phyloP scores from a whole-genome alignment of 2,888 invertebrate genomes.

The Dasysyrphus tricinctus region DNA sequence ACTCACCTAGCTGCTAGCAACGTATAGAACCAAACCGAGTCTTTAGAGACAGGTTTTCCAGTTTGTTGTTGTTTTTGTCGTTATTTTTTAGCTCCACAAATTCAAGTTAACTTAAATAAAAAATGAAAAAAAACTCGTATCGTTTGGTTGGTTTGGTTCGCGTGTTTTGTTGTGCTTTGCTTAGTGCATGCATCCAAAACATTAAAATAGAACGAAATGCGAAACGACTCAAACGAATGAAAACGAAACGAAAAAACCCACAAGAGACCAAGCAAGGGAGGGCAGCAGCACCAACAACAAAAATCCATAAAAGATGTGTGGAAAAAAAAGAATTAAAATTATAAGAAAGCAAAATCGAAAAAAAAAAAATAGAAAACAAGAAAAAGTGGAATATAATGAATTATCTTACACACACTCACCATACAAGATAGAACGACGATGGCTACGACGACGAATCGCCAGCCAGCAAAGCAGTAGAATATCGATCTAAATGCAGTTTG shows the following conservation, averaged over 20 bases:
- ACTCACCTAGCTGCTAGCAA: conserved; percentile 38
- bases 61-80: conserved; percentile 29
- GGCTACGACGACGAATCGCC: neutral
- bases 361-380: conserved; percentile 57
- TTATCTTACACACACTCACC: conserved; percentile 37
- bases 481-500: conserved; percentile 66
- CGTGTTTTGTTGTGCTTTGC: conserved; percentile 59
- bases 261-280: conserved; percentile 40
- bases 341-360: conserved; percentile 46
- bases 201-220: conserved; percentile 75
- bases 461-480: conserved; percentile 40
- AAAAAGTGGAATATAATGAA: conserved; percentile 68
- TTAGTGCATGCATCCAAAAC: conserved; percentile 68
- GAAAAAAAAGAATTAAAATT: conserved; percentile 33
- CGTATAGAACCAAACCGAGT: conserved; percentile 58
- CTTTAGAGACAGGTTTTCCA: conserved; percentile 68
- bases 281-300: conserved; percentile 48
- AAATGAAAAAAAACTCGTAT: conserved; percentile 20
- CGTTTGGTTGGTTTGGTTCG: conserved; percentile 46
- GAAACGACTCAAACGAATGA: conserved; percentile 58
- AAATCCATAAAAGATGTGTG: conserved; percentile 40
- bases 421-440: neutral
- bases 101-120: conserved; percentile 26
- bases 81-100: conserved; percentile 41
- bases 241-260: conserved; percentile 61